Conservation (phyloP, 2,888 invertebrate genomes). For the Himalopsyche tibetana region DNA sequence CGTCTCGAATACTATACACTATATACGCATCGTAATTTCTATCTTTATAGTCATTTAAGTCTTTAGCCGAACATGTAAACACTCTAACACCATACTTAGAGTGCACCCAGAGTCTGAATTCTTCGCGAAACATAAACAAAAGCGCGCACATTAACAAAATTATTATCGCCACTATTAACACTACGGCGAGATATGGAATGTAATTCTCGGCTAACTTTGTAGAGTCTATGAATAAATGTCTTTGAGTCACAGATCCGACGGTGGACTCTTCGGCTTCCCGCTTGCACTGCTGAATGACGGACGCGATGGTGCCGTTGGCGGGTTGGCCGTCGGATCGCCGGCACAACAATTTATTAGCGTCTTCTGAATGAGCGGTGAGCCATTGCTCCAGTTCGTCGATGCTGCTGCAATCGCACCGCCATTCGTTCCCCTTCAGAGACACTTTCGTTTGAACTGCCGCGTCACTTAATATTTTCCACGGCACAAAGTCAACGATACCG, state of each 20-base stretch:
- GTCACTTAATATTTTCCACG: constrained; percentile 83
- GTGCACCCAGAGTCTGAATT: constrained; percentile 87
- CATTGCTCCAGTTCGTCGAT: constrained; percentile 83
- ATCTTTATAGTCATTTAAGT: constrained; percentile 79
- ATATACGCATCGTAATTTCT: constrained; percentile 92
- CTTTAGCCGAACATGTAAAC: constrained; percentile 79
- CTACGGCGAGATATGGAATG: constrained; percentile 85
- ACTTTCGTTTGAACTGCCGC: constrained; percentile 81
- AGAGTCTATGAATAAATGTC: constrained; percentile 79
- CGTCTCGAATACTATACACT: constrained; percentile 90
- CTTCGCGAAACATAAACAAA: constrained; percentile 85
- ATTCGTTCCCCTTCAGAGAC: constrained; percentile 86
- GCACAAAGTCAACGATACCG: constrained; percentile 85
- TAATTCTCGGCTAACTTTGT: constrained; percentile 83
- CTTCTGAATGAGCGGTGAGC: constrained; percentile 82
- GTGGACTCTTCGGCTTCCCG: constrained; percentile 81
- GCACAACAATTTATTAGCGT: constrained; percentile 83
- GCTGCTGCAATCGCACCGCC: constrained; percentile 89
- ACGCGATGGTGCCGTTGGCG: constrained; percentile 76
- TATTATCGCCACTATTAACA: constrained; percentile 82
- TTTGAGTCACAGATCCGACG: constrained; percentile 78
- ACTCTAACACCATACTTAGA: constrained; percentile 86
- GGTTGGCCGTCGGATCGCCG: constrained; percentile 77
- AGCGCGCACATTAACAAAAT: constrained; percentile 83
- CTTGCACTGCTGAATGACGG: constrained; percentile 77